Evolutionary conservation across 53 echinoderm and acorn worm species (phyloP).

Genomic region (Luidia sarsii): DNA sequence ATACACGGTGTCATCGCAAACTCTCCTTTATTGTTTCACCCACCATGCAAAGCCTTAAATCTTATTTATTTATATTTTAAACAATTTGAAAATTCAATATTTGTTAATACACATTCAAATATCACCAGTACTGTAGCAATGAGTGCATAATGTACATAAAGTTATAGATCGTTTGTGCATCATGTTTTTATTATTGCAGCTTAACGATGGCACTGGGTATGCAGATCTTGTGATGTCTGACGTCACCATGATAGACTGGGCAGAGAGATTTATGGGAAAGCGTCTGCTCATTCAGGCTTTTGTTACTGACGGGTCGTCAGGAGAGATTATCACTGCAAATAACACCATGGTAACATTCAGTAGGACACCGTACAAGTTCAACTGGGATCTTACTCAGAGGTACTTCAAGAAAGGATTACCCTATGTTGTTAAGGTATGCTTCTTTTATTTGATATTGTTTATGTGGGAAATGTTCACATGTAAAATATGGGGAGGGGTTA

Average conservation of each 20-base stretch:
- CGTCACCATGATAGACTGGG: slow-evolving; percentile 43
- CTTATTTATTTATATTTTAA: no score
- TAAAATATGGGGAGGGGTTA: no score
- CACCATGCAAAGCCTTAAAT: no score
- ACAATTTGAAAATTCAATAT: no score
- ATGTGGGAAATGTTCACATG: no score
- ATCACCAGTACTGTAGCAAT: no score
- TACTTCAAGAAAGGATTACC: slow-evolving; percentile 81
- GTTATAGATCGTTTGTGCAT: no score
- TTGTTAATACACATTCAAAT: no score
- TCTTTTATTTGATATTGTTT: no score
- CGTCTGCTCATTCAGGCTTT: slow-evolving; percentile 71
- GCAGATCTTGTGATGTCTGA: background rate
- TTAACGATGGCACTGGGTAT: slow-evolving; percentile 22
- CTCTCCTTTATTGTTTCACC: background rate
- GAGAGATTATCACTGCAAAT: slow-evolving; percentile 60
- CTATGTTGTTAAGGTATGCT: slow-evolving; percentile 78
- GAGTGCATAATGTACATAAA: no score
- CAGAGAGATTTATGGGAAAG: slow-evolving; percentile 62
- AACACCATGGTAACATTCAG: slow-evolving; percentile 68
- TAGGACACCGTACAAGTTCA: slow-evolving; percentile 72
- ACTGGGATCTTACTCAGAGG: slow-evolving; percentile 57
- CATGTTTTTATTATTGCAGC: slow-evolving; percentile 25
- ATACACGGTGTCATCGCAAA: no score
- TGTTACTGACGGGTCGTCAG: slow-evolving; percentile 72